These are phyloP conservation scores for Apamea anceps DNA, from an alignment of 2,888 invertebrate genomes.

Conservation along the genomic window DNA sequence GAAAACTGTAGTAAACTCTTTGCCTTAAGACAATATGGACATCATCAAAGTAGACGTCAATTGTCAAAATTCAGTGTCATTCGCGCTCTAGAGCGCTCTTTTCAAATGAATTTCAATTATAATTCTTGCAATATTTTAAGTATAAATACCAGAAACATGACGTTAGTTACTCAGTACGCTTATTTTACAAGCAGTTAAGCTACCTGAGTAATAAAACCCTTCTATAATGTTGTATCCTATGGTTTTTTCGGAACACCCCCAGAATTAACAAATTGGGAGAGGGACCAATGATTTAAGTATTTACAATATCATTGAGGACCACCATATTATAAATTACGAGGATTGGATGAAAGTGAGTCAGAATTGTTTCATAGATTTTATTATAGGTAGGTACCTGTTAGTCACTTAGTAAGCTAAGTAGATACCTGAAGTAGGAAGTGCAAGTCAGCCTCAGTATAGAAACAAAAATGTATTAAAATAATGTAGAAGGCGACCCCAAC, in stretches of 20 bases:
- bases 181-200: neutral
- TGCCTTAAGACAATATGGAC: neutral
- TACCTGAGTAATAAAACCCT: conserved; percentile 4
- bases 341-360: neutral
- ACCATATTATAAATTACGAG: conserved; percentile 1
- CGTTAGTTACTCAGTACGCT: neutral
- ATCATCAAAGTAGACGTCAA: neutral
- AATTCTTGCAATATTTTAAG: neutral
- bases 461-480: neutral
- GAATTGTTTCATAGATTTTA: neutral
- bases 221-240: conserved; percentile 4
- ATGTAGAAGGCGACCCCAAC: neutral
- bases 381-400: no score
- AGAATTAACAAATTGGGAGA: neutral
- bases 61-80: conserved; percentile 19
- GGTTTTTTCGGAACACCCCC: neutral
- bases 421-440: neutral
- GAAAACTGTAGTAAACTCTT: neutral
- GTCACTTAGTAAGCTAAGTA: neutral
- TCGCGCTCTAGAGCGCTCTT: conserved; percentile 32
- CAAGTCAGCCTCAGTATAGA: neutral
- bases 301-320: neutral
- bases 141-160: conserved; percentile 12
- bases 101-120: conserved; percentile 29
- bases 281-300: neutral